Percentiles rank a stretch among this genome's conserved stretches.
Evolutionary conservation across 2,888 invertebrate genomes (phyloP).

Genomic region (Blastobasis adustella): DNA sequence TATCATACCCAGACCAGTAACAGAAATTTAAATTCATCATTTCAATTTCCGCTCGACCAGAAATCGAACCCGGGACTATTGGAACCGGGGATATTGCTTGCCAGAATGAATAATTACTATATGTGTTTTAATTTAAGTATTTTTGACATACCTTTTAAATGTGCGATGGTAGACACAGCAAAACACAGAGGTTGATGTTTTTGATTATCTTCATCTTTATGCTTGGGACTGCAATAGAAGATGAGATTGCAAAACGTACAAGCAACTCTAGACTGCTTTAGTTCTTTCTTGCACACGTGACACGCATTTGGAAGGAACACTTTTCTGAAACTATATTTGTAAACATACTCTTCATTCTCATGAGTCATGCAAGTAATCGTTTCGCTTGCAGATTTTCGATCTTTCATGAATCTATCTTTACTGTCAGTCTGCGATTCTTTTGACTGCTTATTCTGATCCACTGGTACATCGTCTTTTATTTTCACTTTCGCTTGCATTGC

Average conservation of each 20-base stretch:
- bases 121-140: too few relatives aligned
- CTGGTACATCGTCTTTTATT: constrained; percentile 52
- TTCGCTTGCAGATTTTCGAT: constrained; percentile 27
- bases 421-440: constrained; percentile 49
- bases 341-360: constrained; percentile 76
- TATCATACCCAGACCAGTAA: too few relatives aligned
- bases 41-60: too few relatives aligned
- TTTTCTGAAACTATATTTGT: constrained; percentile 78
- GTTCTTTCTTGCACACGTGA: constrained; percentile 59
- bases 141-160: constrained; percentile 62
- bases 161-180: constrained; percentile 73
- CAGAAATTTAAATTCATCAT: too few relatives aligned
- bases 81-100: too few relatives aligned
- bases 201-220: constrained; percentile 74
- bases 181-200: constrained; percentile 77
- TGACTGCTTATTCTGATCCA: constrained; percentile 36
- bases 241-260: constrained; percentile 75
- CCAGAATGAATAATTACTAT: too few relatives aligned
- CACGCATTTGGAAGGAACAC: constrained; percentile 78
- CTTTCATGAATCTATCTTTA: constrained; percentile 30
- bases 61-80: too few relatives aligned
- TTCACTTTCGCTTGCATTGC: constrained; percentile 54
- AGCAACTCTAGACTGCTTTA: constrained; percentile 39
- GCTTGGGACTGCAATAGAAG: constrained; percentile 77
- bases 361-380: constrained; percentile 50